These are phyloP conservation scores for Actinernus sp. DNA, from an alignment of 92 coral and sea anemone genomes.

Conservation along the genomic window DNA sequence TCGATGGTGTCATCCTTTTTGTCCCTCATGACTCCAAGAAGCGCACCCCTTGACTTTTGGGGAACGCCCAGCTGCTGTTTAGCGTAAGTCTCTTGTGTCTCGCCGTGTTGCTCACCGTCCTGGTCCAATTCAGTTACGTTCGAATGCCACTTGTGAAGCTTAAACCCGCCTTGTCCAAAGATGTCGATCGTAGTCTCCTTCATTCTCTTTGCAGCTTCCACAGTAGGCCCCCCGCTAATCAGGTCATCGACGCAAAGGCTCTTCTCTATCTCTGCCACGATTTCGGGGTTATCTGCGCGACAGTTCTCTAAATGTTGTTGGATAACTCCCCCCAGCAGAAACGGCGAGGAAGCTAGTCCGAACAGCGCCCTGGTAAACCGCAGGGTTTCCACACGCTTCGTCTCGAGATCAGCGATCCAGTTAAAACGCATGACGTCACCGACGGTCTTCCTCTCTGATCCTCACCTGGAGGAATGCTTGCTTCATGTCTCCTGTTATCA, in stretches of 20 bases:
- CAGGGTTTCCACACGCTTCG: slow-evolving; percentile 27
- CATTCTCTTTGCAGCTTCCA: background rate
- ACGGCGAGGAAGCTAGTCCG: slow-evolving; percentile 32
- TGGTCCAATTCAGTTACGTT: slow-evolving; percentile 21
- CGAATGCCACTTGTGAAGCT: slow-evolving; percentile 46
- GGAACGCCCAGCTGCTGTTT: slow-evolving; percentile 47
- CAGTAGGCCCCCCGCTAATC: slow-evolving; percentile 26
- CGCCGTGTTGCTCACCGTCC: background rate
- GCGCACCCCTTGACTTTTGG: background rate
- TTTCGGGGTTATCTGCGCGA: slow-evolving; percentile 12
- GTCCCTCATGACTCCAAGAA: too few relatives aligned
- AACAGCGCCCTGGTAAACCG: slow-evolving; percentile 50
- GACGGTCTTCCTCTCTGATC: too few relatives aligned
- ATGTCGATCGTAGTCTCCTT: slow-evolving; percentile 14
- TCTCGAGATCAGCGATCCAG: slow-evolving; percentile 46
- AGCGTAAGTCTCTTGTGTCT: slow-evolving; percentile 20
- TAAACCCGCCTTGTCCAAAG: slow-evolving; percentile 14
- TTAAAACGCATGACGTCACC: slow-evolving; percentile 40
- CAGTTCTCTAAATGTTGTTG: slow-evolving; percentile 33
- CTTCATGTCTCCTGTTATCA: too few relatives aligned
- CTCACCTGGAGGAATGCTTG: too few relatives aligned
- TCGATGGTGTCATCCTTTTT: too few relatives aligned
- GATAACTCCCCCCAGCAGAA: slow-evolving; percentile 47
- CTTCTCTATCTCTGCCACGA: slow-evolving; percentile 38
- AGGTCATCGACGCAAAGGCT: slow-evolving; percentile 51